These are phyloP conservation scores for Drosophila bipectinata DNA, from an alignment of 1,140 invertebrate species.

Conservation along the genomic window DNA sequence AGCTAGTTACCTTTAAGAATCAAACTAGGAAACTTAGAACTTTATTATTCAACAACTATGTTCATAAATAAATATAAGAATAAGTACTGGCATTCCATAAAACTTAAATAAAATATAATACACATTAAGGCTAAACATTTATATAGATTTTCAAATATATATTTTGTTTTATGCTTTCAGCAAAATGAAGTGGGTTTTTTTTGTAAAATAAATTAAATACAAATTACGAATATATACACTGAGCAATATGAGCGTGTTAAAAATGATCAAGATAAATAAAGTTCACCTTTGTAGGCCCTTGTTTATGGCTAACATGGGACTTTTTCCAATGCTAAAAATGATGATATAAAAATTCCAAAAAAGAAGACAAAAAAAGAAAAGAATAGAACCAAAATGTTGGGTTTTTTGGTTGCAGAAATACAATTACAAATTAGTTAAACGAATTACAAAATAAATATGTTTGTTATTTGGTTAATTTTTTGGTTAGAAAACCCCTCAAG, in stretches of 20 bases:
- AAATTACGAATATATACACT: conserved; percentile 3
- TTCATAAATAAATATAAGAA: background rate
- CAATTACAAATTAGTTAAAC: conserved; percentile 34
- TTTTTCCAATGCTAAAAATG: conserved; percentile 86
- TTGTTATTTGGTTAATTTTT: background rate
- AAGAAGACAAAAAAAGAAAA: conserved; percentile 48
- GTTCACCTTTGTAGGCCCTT: conserved; percentile 93
- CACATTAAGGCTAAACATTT: conserved; percentile 4
- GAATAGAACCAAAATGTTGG: conserved; percentile 44
- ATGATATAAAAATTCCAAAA: conserved; percentile 44
- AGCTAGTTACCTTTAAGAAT: no score
- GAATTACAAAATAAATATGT: conserved; percentile 16
- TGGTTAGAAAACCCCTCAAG: background rate
- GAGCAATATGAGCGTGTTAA: conserved; percentile 17
- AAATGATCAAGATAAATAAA: conserved; percentile 71
- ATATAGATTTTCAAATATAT: conserved; percentile 21
- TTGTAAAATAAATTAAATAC: background rate
- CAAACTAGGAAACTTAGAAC: no score
- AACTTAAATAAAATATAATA: background rate
- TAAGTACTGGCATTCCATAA: background rate
- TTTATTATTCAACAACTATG: background rate
- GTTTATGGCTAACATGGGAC: conserved; percentile 93
- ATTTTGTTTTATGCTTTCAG: conserved; percentile 1
- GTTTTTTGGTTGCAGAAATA: conserved; percentile 27
- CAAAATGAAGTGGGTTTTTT: background rate